Conservation (phyloP, 2,113 vertebrate genomes). For the Platichthys stellatus region DNA sequence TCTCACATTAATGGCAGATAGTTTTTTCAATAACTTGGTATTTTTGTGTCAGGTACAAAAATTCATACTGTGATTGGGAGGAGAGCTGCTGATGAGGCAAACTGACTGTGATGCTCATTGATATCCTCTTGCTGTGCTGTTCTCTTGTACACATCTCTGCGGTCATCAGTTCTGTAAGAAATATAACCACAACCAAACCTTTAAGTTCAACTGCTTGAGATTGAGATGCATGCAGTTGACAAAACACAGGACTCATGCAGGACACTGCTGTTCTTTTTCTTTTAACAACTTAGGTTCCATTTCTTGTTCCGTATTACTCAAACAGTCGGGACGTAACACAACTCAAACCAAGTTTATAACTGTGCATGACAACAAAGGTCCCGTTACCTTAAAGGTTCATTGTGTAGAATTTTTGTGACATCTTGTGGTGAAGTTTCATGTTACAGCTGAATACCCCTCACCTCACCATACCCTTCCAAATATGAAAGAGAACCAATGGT, state of each 20-base stretch:
- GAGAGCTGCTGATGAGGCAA: conserved; percentile 39
- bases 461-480: background rate
- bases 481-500: background rate
- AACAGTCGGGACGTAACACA: too few species aligned
- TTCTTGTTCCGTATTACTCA: too few species aligned
- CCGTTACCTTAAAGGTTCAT: too few species aligned
- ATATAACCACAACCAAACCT: conserved; percentile 60
- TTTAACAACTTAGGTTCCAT: too few species aligned
- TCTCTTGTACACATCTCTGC: conserved; percentile 82
- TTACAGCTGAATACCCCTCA: background rate
- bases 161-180: conserved; percentile 82
- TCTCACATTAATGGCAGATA: background rate
- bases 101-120: too few species aligned
- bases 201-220: background rate
- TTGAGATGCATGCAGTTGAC: too few species aligned
- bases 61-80: conserved; percentile 33
- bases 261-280: too few species aligned
- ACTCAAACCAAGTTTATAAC: too few species aligned
- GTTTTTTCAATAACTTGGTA: background rate
- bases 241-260: too few species aligned
- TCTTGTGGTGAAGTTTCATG: background rate
- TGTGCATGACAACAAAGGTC: too few species aligned
- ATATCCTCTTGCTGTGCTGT: conserved; percentile 57
- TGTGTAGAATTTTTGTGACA: too few species aligned
- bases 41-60: background rate